Conservation (phyloP, 2,797 vertebrate species). For the Ataeniobius toweri region DNA sequence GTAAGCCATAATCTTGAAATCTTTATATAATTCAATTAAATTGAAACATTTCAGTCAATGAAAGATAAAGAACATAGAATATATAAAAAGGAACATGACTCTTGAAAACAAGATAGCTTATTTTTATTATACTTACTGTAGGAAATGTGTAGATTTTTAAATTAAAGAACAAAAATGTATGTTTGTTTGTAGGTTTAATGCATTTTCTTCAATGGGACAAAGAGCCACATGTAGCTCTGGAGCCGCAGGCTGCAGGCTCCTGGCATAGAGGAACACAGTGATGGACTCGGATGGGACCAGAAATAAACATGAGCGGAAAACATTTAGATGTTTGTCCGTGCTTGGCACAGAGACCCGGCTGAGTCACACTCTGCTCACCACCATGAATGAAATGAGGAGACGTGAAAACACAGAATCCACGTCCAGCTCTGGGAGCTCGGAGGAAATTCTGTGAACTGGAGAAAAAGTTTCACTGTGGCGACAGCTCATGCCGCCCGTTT, state of each 20-base stretch:
- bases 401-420: slow-evolving; percentile 35
- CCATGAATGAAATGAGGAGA: slow-evolving; percentile 49
- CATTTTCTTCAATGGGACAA: too few relatives aligned
- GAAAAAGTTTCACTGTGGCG: slow-evolving; percentile 36
- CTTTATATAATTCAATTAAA: too few relatives aligned
- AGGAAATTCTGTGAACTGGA: slow-evolving; percentile 14
- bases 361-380: slow-evolving; percentile 44
- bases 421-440: slow-evolving; percentile 22
- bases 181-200: too few relatives aligned
- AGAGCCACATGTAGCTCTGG: too few relatives aligned
- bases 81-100: too few relatives aligned
- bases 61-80: too few relatives aligned
- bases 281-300: slow-evolving; percentile 18
- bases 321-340: slow-evolving; percentile 18
- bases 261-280: background rate
- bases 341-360: slow-evolving; percentile 22
- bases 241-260: background rate
- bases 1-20: too few relatives aligned
- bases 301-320: slow-evolving; percentile 41
- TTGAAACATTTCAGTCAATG: too few relatives aligned
- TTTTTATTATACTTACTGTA: too few relatives aligned
- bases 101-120: too few relatives aligned
- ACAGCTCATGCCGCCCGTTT: slow-evolving; percentile 15
- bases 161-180: too few relatives aligned
- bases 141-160: too few relatives aligned